Evolutionary conservation across 1,140 invertebrate genomes (phyloP), one percentile per base, ranked within the genome.

Genomic region (Rhyacophila brunnea): DNA sequence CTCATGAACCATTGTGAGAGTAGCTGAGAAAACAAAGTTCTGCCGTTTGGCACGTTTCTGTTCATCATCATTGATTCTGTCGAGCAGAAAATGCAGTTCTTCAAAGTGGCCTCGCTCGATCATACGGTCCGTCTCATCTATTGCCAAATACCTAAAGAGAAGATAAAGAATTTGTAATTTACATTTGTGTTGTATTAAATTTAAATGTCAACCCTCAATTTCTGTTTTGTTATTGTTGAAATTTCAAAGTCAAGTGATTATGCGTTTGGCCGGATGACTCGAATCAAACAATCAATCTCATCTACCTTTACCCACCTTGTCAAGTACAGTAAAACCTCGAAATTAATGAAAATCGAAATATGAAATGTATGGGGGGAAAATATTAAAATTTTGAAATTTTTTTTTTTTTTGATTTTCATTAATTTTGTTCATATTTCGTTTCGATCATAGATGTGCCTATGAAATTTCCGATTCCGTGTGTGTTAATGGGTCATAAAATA

Each of bases 111-210:
- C 93, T 64, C 88, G 90, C 70, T 99, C 96, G 13, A 98, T 79
- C 96, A 99, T 99, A 65, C 97, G 82, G 77, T 99, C 98, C 0
- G 96, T 97, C 83, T 99, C 98, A 76, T 99, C 98, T 58, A 99
- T 92, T 0, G 93, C 96, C 53, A 99, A 77, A 73, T 87, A 94
- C 60, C 87, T 87, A 53, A 62, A 50, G 48, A 57, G 34, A 35
- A 14, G 6, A 56, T 20, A 28, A 28, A 28, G 9, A 9, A 28
- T 28, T 28, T 28, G 9, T 40, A 17, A 49, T 23, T 47, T 9
- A 15, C 34, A 6, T n/a, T 35, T n/a, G n/a, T n/a, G n/a, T 7
- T 35, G 34, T 35, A 35, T 7, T 35, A 35, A n/a, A 35, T 35
- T 7, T 35, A 35, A 7, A n/a, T n/a, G n/a, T n/a, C n/a, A n/a